Evolutionary conservation across 1,140 invertebrate genomes (phyloP).

Genomic region (Sycophila sp.): DNA sequence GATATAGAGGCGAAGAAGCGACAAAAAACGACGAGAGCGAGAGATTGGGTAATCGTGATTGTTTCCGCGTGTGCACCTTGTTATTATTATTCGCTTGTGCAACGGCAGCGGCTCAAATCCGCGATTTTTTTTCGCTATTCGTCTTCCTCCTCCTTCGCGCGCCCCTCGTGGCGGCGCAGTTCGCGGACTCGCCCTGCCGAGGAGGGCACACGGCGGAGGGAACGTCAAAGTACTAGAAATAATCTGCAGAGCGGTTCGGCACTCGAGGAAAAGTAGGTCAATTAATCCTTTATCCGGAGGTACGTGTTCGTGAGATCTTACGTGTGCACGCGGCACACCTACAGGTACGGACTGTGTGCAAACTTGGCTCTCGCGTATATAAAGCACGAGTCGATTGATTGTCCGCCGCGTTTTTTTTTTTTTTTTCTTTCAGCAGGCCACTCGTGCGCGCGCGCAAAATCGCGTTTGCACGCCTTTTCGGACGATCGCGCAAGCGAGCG

Average conservation of each 20-base stretch:
- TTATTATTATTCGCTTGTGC: conserved; percentile 30
- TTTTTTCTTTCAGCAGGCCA: too few relatives aligned
- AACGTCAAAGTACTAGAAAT: conserved; percentile 12
- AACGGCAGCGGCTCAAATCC: conserved; percentile 11
- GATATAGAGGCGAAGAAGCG: too few relatives aligned
- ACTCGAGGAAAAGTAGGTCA: conserved; percentile 31
- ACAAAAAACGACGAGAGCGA: too few relatives aligned
- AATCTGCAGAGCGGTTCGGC: conserved; percentile 20
- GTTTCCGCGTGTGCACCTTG: conserved; percentile 2
- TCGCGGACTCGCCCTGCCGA: too few relatives aligned
- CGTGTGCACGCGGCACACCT: too few relatives aligned
- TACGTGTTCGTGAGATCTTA: too few relatives aligned
- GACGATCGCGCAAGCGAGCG: too few relatives aligned
- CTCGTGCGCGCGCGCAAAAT: not conserved
- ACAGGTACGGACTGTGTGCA: too few relatives aligned
- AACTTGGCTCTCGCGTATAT: too few relatives aligned
- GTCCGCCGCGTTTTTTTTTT: not conserved
- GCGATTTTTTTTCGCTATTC: conserved; percentile 9
- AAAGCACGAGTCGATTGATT: not conserved
- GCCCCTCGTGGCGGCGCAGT: too few relatives aligned
- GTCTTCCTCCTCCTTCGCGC: not conserved
- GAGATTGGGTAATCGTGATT: conserved; percentile 16
- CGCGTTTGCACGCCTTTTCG: too few relatives aligned
- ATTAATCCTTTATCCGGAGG: conserved; percentile 32
- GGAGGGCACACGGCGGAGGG: not conserved